Base-by-base conservation (phyloP, 2,113 vertebrate species). In the Scomber scombrus region DNA sequence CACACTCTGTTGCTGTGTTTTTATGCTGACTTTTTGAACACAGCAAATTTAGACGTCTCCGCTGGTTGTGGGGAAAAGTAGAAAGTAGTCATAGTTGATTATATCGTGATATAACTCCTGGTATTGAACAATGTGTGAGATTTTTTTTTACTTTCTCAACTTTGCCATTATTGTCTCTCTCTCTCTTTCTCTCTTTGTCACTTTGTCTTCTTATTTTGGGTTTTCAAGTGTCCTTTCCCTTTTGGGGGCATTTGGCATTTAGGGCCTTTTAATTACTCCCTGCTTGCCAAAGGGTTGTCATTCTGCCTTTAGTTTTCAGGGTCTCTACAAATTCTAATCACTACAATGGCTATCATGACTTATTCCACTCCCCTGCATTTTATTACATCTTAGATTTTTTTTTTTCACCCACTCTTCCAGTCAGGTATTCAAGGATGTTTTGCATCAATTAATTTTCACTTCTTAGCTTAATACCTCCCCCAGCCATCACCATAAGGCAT, bases 241-340 rank as follows among this genome's bases (percentile, higher is more conserved):
- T 79, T 81, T 93, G 91, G 88, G 89, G 58, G 5, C 61, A 58
- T 78, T 88, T 93, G 94, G 93, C 92, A 86, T 96, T 96, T 96
- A 94, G 94, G 93, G 94, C 85, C 81, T 93, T 95, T 95, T 96
- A 96, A 96, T 96, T 94, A 95, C 95, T 94, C 85, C 76, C 93
- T 92, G 91, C 92, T 96, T 94, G 92, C 85, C 75, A 95, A 95
- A 93, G 94, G 94, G 94, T 94, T 84, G 90, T 90, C 65, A 67
- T 74, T 93, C 91, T 67, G 60, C 90, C 88, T 91, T 95, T 95
- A 95, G 94, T 96, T 95, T 92, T 92, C 91, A 66, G 66, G 89
- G 40, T 93, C 92, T 91, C 91, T 91, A 63, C 60, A 82, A 92
- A 85, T 86, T 84, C 66, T 47, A 87, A 80, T 88, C 82, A 63